Conservation (phyloP, 2,888 invertebrate genomes). For the Neria commutata region DNA sequence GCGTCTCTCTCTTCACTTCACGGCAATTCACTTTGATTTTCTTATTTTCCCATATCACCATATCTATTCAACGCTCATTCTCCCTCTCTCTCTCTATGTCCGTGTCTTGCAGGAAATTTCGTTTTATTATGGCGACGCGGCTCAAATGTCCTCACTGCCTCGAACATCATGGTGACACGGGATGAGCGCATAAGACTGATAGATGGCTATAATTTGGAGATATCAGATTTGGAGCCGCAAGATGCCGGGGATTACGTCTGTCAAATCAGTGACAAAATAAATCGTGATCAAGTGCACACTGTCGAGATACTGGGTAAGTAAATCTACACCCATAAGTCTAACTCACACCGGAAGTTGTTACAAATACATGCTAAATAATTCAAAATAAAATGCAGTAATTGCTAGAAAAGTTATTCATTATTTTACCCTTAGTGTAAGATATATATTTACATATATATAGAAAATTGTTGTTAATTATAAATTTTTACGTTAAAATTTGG, state of each 20-base stretch:
- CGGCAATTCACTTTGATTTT: too few relatives aligned
- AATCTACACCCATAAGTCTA: not conserved
- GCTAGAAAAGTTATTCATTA: too few relatives aligned
- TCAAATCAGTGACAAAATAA: conserved; percentile 73
- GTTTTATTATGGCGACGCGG: conserved; percentile 75
- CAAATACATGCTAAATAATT: too few relatives aligned
- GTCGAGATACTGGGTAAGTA: conserved; percentile 69
- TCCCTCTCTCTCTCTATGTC: not conserved
- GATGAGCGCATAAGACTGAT: conserved; percentile 73
- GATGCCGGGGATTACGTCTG: conserved; percentile 74
- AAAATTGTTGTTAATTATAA: too few relatives aligned
- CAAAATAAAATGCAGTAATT: too few relatives aligned
- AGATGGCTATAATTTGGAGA: conserved; percentile 74
- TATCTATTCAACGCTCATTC: too few relatives aligned
- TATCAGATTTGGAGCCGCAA: conserved; percentile 73
- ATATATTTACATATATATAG: too few relatives aligned
- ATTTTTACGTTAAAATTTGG: too few relatives aligned
- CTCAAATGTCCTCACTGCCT: conserved; percentile 74
- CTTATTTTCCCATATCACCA: too few relatives aligned
- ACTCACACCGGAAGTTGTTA: too few relatives aligned
- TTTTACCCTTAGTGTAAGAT: too few relatives aligned
- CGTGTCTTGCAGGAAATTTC: conserved; percentile 65
- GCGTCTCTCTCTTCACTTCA: too few relatives aligned
- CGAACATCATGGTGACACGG: conserved; percentile 73
- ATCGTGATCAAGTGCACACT: conserved; percentile 74